Percentiles rank a stretch among this genome's conserved stretches.
Evolutionary conservation across 2,797 vertebrate species (phyloP).

Genomic region (Vespertilio murinus): DNA sequence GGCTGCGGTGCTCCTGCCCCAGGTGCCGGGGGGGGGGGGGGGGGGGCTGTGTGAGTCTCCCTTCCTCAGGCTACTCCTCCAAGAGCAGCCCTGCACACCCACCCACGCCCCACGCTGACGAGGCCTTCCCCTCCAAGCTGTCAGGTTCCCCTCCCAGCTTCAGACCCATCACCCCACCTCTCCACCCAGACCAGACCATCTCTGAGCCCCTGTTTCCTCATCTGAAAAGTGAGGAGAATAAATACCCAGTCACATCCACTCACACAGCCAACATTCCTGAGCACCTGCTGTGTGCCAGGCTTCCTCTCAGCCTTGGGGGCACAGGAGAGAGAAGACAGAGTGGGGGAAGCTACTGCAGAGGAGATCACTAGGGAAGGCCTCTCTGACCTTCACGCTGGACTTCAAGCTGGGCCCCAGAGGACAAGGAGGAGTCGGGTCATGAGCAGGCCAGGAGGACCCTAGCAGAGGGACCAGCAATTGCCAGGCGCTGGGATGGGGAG

Average conservation of each 20-base stretch:
- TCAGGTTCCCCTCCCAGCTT: background rate
- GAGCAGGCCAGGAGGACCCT: background rate
- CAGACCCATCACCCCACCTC: background rate
- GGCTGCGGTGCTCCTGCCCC: background rate
- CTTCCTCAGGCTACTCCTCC: background rate
- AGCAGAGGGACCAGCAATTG: background rate
- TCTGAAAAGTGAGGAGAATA: background rate
- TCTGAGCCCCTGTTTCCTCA: background rate
- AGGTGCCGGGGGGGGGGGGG: rapidly evolving
- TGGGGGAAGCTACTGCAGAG: background rate
- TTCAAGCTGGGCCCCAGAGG: background rate
- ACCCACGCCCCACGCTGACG: too few relatives aligned
- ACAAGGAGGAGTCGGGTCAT: background rate
- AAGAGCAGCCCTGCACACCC: background rate
- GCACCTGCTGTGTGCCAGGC: background rate
- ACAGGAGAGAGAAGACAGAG: background rate
- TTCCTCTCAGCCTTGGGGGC: background rate
- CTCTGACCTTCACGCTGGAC: background rate
- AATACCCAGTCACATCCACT: background rate
- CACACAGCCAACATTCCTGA: background rate
- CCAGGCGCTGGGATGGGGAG: background rate
- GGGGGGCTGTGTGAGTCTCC: background rate
- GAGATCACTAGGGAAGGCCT: background rate
- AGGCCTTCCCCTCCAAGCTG: background rate
- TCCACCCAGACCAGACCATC: background rate